Base-by-base conservation (phyloP, 2,113 vertebrate species). In the Ranitomeya variabilis region DNA sequence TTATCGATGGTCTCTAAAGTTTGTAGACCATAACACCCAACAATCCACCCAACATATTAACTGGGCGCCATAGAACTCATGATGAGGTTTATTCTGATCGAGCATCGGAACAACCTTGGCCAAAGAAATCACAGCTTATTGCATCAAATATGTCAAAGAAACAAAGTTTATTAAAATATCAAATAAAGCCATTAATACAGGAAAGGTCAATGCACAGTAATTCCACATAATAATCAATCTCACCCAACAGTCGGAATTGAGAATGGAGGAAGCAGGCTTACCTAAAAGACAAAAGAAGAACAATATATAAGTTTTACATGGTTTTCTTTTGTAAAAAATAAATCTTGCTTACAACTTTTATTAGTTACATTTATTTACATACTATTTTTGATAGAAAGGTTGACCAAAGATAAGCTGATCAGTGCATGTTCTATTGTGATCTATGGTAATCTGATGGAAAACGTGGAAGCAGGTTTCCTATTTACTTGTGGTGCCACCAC, bases 201-300 rank as follows among this genome's bases (percentile, higher is more conserved):
- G 18, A 64, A 4, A 37, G 16, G 18, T 64, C 26, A 31, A 0
- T 4, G 59, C 26, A 12, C 18, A 6, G 18, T 1, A 6, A 23
- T 23, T 13, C 15, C 8, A 57, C n/a, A 3, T 31, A 7, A n/a
- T 1, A 45, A 11, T 15, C 19, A 67, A 54, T 16, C 45, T 83
- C 51, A 83, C 62, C 81, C 12, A 23, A 13, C 21, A 6, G 19
- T 64, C 11, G 26, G 4, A 64, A 6, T 37, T 16, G 8, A 83
- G 19, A 12, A n/a, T 7, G 6, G 37, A 14, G 37, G 60, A 64
- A 51, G 12, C 1, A 66, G 16, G 66, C 81, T 83, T 83, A 83
- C 81, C 81, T 83, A 51, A 13, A 83, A 83, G 62, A 83, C 60
- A 83, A n/a, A 81, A 81, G 8, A 18, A 13, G 67, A 11, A 67